phyloP scores from a whole-genome alignment of 2,888 invertebrate genomes.

The Selenia dentaria region DNA sequence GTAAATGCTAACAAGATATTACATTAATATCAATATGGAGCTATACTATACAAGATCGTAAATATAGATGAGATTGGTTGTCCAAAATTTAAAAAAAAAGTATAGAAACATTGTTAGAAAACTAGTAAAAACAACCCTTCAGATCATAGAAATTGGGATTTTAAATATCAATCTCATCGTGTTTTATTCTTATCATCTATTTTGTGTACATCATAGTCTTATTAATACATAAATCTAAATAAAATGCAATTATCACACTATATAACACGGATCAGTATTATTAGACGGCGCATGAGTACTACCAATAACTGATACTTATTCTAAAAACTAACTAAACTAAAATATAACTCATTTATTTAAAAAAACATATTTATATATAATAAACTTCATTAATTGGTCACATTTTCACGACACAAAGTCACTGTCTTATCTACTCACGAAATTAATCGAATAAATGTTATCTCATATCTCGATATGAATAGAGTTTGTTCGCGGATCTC shows the following conservation, averaged over 20 bases:
- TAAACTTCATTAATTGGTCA: constrained; percentile 1
- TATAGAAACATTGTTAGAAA: not conserved
- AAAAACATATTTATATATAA: constrained; percentile 1
- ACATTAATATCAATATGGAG: constrained; percentile 15
- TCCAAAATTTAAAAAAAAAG: not conserved
- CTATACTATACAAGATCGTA: constrained; percentile 9
- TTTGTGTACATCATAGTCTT: constrained; percentile 8
- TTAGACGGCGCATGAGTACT: constrained; percentile 1
- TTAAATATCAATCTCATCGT: constrained; percentile 11
- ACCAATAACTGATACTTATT: too few relatives aligned
- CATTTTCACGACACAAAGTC: not conserved
- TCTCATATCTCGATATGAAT: too few relatives aligned
- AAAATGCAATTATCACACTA: constrained; percentile 25
- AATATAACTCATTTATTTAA: too few relatives aligned
- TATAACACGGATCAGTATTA: constrained; percentile 12
- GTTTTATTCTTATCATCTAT: constrained; percentile 7
- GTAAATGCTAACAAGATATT: constrained; percentile 10
- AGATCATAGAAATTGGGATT: not conserved
- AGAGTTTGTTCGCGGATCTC: too few relatives aligned
- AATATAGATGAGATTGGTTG: constrained; percentile 11
- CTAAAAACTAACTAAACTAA: too few relatives aligned
- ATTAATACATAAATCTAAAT: constrained; percentile 6
- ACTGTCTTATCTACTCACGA: not conserved
- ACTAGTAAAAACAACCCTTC: constrained; percentile 2
- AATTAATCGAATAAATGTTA: too few relatives aligned